Percentiles rank a stretch among this genome's conserved stretches.
Conservation (phyloP, 2,888 invertebrate genomes). For the Agrypnus murinus region DNA sequence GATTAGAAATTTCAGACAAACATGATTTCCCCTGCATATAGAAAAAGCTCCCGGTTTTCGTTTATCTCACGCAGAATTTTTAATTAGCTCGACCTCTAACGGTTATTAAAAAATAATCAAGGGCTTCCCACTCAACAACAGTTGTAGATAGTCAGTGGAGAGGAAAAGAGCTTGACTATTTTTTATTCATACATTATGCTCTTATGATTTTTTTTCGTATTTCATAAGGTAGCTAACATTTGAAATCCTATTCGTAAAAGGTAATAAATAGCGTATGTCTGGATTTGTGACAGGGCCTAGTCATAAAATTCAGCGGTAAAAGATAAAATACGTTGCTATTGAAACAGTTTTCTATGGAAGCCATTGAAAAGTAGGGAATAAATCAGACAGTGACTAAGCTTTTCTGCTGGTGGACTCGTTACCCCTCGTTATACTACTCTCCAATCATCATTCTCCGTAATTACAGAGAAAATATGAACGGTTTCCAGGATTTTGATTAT, state of each 20-base stretch:
- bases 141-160: no score
- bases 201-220: neutral
- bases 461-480: constrained; percentile 39
- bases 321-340: constrained; percentile 44
- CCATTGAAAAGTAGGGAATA: constrained; percentile 44
- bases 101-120: constrained; percentile 13
- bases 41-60: constrained; percentile 15
- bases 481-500: constrained; percentile 35
- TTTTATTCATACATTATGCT: no score
- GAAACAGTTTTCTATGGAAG: constrained; percentile 41
- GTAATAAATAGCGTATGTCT: constrained; percentile 41
- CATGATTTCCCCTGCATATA: constrained; percentile 5
- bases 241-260: constrained; percentile 1
- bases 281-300: constrained; percentile 36
- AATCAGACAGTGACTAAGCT: constrained; percentile 40
- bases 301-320: constrained; percentile 40
- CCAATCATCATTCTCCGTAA: constrained; percentile 27
- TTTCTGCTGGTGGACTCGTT: constrained; percentile 36
- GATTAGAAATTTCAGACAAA: constrained; percentile 25
- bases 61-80: constrained; percentile 27
- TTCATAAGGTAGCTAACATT: constrained; percentile 8
- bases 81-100: constrained; percentile 6
- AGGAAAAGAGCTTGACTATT: no score
- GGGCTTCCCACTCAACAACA: no score
- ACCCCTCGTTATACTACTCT: constrained; percentile 26